Conservation (phyloP, 2,113 vertebrate genomes). For the Ictalurus punctatus region DNA sequence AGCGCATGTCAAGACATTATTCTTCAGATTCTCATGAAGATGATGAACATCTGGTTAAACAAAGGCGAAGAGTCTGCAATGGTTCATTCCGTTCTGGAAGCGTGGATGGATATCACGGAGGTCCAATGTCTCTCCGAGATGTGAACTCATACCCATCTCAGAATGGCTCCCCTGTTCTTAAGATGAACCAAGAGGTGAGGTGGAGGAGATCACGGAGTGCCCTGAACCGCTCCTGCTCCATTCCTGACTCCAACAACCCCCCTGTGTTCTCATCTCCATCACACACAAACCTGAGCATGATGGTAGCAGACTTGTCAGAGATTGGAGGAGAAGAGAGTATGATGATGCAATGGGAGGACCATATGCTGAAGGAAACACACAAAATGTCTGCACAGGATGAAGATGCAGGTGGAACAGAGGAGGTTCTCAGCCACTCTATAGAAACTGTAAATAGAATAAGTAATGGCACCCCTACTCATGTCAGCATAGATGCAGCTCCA, state of each 20-base stretch:
- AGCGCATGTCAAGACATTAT: constrained; percentile 20
- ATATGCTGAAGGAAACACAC: constrained; percentile 50
- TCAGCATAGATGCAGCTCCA: neutral
- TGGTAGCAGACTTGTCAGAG: constrained; percentile 72
- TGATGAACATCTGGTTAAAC: constrained; percentile 41
- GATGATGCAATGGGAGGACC: constrained; percentile 57
- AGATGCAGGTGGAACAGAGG: neutral
- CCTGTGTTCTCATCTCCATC: constrained; percentile 57
- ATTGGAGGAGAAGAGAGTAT: constrained; percentile 65
- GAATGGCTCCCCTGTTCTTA: constrained; percentile 69
- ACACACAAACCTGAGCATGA: constrained; percentile 68
- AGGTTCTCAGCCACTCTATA: neutral
- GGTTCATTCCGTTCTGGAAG: constrained; percentile 66
- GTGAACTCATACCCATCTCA: constrained; percentile 62
- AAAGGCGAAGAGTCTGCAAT: constrained; percentile 67
- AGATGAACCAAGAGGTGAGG: constrained; percentile 62
- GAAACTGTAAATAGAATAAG: constrained; percentile 26
- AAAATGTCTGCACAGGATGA: constrained; percentile 40
- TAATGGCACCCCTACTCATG: neutral
- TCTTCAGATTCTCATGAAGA: constrained; percentile 38
- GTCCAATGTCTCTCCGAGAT: constrained; percentile 47
- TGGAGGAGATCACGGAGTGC: constrained; percentile 61
- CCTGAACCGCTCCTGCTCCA: constrained; percentile 76
- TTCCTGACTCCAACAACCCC: constrained; percentile 78
- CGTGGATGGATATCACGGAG: constrained; percentile 58